A percentile compares a stretch with the other conserved stretches of the same genome.
phyloP scores from a whole-genome alignment of 2,797 vertebrate genomes.

The Lates japonicus region DNA sequence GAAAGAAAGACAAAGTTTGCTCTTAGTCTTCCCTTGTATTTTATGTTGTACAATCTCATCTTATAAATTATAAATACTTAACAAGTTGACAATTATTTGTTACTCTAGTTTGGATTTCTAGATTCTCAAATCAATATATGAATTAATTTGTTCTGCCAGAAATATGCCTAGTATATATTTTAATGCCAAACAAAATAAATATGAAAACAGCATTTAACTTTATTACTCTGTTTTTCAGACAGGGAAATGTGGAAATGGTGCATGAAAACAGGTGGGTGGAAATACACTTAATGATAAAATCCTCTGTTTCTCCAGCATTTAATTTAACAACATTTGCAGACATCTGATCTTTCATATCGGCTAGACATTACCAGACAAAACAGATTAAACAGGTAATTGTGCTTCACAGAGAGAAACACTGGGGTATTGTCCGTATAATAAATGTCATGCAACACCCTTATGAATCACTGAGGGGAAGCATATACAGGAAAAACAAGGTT shows the following conservation, averaged over 20 bases:
- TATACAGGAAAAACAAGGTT: background rate
- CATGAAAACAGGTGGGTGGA: background rate
- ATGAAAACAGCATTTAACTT: too few species aligned
- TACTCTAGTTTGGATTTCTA: background rate
- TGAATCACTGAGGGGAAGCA: background rate
- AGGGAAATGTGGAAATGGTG: background rate
- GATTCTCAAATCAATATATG: too few species aligned
- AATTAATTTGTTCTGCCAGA: too few species aligned
- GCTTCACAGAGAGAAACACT: background rate
- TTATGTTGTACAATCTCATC: background rate
- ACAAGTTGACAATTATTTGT: background rate
- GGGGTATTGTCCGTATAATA: too few species aligned
- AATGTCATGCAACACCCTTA: background rate
- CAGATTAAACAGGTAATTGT: background rate
- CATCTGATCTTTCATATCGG: background rate
- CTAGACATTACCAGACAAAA: background rate
- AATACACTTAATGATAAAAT: background rate
- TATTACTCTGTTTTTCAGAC: too few species aligned
- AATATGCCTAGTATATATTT: too few species aligned
- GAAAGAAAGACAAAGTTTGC: too few species aligned
- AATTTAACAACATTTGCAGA: background rate
- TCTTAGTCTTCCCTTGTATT: background rate
- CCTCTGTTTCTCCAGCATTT: background rate
- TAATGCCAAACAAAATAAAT: too few species aligned
- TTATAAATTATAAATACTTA: too few species aligned